phyloP scores from a whole-genome alignment of 2,888 invertebrate genomes.

The Taphrorychus bicolor region DNA sequence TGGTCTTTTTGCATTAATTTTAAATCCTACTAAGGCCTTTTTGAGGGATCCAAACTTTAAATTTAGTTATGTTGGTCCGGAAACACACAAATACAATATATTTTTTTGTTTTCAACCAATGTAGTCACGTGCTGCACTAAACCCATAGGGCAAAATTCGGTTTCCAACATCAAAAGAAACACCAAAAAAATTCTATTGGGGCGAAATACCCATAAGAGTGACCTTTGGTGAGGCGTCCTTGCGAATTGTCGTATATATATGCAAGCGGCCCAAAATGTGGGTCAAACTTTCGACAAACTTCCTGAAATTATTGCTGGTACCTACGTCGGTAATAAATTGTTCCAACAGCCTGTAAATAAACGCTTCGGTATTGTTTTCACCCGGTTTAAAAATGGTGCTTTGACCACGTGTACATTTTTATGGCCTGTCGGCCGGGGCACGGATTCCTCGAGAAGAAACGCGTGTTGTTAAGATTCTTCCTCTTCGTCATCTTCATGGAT shows the following conservation, averaged over 20 bases:
- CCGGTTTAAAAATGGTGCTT: conserved; percentile 8
- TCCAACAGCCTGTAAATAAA: conserved; percentile 21
- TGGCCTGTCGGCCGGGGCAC: not conserved
- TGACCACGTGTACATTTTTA: not conserved
- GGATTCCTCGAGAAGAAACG: not conserved
- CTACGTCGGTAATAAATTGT: conserved; percentile 18
- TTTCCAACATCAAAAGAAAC: too few species aligned
- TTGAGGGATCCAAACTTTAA: too few species aligned
- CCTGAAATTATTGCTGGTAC: conserved; percentile 15
- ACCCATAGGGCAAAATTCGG: too few species aligned
- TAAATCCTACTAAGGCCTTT: too few species aligned
- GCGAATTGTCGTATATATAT: not conserved
- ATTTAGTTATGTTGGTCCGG: too few species aligned
- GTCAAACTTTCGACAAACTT: conserved; percentile 27
- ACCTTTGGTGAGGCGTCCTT: conserved; percentile 14
- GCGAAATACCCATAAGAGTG: too few species aligned
- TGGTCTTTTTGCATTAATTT: too few species aligned
- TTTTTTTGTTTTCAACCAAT: too few species aligned
- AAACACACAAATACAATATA: too few species aligned
- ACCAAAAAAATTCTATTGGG: too few species aligned
- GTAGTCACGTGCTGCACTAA: too few species aligned
- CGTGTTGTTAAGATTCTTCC: not conserved
- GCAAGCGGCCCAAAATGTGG: conserved; percentile 12
- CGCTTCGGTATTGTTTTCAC: conserved; percentile 21
- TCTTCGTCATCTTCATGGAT: not conserved